Evolutionary conservation across 2,888 invertebrate species (phyloP).

Genomic region (Aplocera efformata): DNA sequence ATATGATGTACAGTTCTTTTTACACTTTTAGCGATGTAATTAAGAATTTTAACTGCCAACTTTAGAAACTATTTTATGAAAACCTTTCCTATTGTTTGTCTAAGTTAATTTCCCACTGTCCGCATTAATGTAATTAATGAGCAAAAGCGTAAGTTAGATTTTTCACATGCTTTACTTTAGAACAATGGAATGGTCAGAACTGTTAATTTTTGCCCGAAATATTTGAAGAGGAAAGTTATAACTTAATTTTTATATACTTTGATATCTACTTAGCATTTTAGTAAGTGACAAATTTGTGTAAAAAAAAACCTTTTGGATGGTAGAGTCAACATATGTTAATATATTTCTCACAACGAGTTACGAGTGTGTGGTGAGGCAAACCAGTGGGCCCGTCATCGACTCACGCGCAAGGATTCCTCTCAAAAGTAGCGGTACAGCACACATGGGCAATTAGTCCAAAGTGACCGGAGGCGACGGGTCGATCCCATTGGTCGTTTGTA

Average conservation of each 20-base stretch:
- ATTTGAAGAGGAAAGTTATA: slow-evolving; percentile 28
- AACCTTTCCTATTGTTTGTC: slow-evolving; percentile 57
- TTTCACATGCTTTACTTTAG: slow-evolving; percentile 70
- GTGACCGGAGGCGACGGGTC: slow-evolving; percentile 76
- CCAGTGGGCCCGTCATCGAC: too few species aligned
- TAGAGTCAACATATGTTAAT: too few species aligned
- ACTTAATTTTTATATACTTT: neutral
- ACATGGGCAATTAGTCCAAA: slow-evolving; percentile 79
- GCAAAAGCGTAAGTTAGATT: slow-evolving; percentile 52
- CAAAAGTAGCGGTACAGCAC: slow-evolving; percentile 74
- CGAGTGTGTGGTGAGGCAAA: too few species aligned
- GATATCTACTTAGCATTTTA: neutral
- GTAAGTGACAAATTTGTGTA: too few species aligned
- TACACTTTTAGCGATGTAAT: slow-evolving; percentile 27
- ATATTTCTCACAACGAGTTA: too few species aligned
- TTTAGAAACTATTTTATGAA: slow-evolving; percentile 61
- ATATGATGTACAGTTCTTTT: neutral
- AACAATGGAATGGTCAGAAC: slow-evolving; percentile 57
- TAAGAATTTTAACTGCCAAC: slow-evolving; percentile 39
- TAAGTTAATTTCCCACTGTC: slow-evolving; percentile 61
- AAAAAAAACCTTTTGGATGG: too few species aligned
- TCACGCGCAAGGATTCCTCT: slow-evolving; percentile 71
- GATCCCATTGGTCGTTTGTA: slow-evolving; percentile 65
- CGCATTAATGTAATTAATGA: slow-evolving; percentile 66
- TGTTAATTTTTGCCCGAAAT: slow-evolving; percentile 41